Evolutionary conservation across 1,140 invertebrate genomes (phyloP).

Genomic region (Caenorhabditis latens): DNA sequence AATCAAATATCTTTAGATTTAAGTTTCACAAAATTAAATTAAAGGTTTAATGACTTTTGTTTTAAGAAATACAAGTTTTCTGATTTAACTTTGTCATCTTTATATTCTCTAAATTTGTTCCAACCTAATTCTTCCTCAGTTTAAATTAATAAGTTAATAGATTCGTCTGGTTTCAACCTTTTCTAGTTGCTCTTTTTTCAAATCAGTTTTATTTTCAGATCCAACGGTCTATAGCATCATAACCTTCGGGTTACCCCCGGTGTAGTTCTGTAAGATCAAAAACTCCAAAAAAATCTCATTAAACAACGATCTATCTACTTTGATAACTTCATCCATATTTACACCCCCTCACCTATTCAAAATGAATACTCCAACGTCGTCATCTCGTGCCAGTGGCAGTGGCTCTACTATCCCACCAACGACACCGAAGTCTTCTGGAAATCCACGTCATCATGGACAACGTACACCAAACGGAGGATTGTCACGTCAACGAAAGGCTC

Average conservation of each 20-base stretch:
- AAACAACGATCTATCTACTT: background rate
- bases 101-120: no score
- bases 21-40: background rate
- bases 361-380: slow-evolving; percentile 13
- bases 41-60: background rate
- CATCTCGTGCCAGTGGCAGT: slow-evolving; percentile 16
- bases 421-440: slow-evolving; percentile 2
- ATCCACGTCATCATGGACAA: slow-evolving; percentile 3
- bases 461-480: background rate
- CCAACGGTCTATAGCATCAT: slow-evolving; percentile 48
- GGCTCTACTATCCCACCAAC: background rate
- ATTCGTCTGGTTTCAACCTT: no score
- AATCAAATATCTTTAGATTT: background rate
- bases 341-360: background rate
- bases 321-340: background rate
- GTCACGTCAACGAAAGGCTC: slow-evolving; percentile 33
- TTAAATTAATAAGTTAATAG: background rate
- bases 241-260: slow-evolving; percentile 44
- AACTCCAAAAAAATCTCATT: slow-evolving; percentile 1
- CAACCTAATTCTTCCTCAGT: no score
- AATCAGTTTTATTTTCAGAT: slow-evolving; percentile 17
- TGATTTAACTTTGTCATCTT: no score
- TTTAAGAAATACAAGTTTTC: background rate
- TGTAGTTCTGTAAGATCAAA: slow-evolving; percentile 53
- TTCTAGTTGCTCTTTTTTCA: no score